phyloP scores from a whole-genome alignment of 2,888 invertebrate species.

The Endomychus coccineus region DNA sequence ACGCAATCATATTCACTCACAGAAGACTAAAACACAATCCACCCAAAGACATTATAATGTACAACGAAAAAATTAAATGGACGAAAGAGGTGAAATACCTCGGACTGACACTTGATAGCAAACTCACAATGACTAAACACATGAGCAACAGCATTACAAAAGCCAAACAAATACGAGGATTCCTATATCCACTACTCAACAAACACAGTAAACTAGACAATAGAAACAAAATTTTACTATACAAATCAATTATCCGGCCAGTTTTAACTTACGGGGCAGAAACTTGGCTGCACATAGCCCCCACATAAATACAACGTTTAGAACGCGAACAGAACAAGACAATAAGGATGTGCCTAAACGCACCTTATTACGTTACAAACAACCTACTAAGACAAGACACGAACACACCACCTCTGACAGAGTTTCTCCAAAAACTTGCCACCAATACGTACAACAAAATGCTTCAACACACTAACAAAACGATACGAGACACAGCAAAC shows the following conservation, averaged over 20 bases:
- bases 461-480: too few species aligned
- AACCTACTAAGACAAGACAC: too few species aligned
- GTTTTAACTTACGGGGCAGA: conserved; percentile 1
- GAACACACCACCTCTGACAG: too few species aligned
- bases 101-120: conserved; percentile 3
- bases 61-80: background rate
- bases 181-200: background rate
- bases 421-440: too few species aligned
- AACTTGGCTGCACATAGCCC: too few species aligned
- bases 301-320: too few species aligned
- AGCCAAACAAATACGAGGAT: background rate
- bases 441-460: too few species aligned
- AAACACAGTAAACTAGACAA: background rate
- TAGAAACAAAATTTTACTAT: background rate
- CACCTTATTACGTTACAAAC: too few species aligned
- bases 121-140: conserved; percentile 1
- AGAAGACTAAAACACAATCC: background rate
- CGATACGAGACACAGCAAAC: too few species aligned
- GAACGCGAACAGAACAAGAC: too few species aligned
- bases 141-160: background rate
- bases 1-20: conserved; percentile 2
- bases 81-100: conserved; percentile 3
- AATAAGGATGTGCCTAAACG: too few species aligned
- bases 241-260: conserved; percentile 2
- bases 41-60: background rate